Evolutionary conservation across 2,888 invertebrate species (phyloP).

Genomic region (Eucriotettix oculatus): DNA sequence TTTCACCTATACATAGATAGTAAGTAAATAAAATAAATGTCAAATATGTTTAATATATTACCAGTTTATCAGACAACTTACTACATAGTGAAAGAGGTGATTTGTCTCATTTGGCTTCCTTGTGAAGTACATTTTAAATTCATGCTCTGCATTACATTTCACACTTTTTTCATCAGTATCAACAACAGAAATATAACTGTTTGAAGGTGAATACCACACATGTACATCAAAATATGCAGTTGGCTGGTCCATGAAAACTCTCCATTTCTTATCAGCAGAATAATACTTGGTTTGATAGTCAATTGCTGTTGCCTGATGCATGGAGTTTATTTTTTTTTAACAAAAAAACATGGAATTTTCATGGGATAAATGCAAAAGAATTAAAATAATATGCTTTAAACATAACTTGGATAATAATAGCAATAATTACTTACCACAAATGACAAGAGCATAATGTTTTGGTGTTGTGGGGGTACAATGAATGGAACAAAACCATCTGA

Average conservation of each 20-base stretch:
- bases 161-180: conserved; percentile 16
- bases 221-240: conserved; percentile 23
- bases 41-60: background rate
- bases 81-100: conserved; percentile 12
- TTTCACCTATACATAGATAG: conserved; percentile 21
- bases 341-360: too few relatives aligned
- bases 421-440: conserved; percentile 4
- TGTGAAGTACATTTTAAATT: conserved; percentile 23
- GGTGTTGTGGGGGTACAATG: conserved; percentile 24
- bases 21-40: too few relatives aligned
- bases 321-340: too few relatives aligned
- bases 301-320: conserved; percentile 20
- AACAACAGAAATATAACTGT: conserved; percentile 21
- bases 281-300: conserved; percentile 26
- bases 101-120: conserved; percentile 6
- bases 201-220: conserved; percentile 23
- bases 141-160: conserved; percentile 21
- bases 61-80: background rate
- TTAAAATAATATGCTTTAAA: too few relatives aligned
- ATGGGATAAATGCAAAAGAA: too few relatives aligned
- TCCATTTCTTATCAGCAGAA: conserved; percentile 25
- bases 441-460: conserved; percentile 14
- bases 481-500: conserved; percentile 24
- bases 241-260: conserved; percentile 25
- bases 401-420: too few relatives aligned